These are phyloP conservation scores for Dromaius novaehollandiae DNA, from an alignment of 2,113 vertebrate genomes.

Conservation along the genomic window DNA sequence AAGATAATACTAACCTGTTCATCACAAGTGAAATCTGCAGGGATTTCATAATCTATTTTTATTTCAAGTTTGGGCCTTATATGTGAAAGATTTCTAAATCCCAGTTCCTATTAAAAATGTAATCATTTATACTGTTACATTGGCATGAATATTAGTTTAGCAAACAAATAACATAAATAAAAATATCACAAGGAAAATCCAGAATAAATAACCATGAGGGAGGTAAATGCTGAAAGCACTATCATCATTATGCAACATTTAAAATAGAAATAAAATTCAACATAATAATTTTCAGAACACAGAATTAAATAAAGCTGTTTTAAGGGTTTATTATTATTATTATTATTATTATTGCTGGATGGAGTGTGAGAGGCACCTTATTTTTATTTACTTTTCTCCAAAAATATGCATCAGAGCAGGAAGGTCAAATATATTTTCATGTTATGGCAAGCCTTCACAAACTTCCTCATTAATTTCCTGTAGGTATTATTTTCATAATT, in stretches of 20 bases:
- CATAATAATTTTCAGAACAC: neutral
- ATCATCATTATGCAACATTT: neutral
- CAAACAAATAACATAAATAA: neutral
- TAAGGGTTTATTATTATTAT: neutral
- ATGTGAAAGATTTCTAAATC: neutral
- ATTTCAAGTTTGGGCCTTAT: neutral
- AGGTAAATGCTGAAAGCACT: neutral
- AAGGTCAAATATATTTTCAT: neutral
- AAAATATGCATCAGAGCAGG: neutral
- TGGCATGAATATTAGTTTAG: neutral
- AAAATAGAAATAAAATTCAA: neutral
- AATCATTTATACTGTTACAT: neutral
- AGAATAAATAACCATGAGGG: neutral
- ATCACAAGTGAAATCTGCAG: neutral
- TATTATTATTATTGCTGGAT: neutral
- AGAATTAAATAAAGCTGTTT: neutral
- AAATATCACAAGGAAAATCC: neutral
- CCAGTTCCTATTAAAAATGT: neutral
- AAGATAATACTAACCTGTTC: neutral
- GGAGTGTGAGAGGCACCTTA: rapidly evolving
- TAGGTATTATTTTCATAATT: neutral
- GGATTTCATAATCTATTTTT: neutral
- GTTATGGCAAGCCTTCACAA: neutral
- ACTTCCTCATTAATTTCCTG: neutral
- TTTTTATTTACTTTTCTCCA: neutral